Conservation (phyloP, 2,797 vertebrate species). For the Simalia tracyae region DNA sequence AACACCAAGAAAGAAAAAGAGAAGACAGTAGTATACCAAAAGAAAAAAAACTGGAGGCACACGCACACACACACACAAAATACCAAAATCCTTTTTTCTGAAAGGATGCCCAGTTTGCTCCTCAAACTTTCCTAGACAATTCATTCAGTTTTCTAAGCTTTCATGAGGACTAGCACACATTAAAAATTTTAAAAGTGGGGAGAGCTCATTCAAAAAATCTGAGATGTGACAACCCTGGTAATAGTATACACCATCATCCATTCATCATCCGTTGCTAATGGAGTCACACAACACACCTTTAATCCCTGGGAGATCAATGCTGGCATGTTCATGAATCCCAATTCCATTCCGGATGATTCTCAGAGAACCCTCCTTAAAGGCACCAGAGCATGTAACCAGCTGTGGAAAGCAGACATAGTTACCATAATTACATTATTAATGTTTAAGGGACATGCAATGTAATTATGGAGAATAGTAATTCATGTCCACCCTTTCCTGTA, state of each 20-base stretch:
- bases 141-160: background rate
- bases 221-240: background rate
- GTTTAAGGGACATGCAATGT: background rate
- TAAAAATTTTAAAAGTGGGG: background rate
- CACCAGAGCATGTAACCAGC: slow-evolving; percentile 97
- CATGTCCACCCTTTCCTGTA: background rate
- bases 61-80: background rate
- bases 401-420: slow-evolving; percentile 60
- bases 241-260: background rate
- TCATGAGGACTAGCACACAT: background rate
- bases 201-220: background rate
- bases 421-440: background rate
- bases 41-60: background rate
- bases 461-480: background rate
- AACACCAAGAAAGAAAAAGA: background rate
- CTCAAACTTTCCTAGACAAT: background rate
- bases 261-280: background rate
- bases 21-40: background rate
- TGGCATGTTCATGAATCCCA: slow-evolving; percentile 97
- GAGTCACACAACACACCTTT: slow-evolving; percentile 75
- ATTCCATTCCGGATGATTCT: slow-evolving; percentile 97
- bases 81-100: background rate
- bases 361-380: slow-evolving; percentile 96
- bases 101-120: background rate
- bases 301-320: slow-evolving; percentile 96